Conservation (phyloP, 2,113 vertebrate genomes). For the Octodon degus region DNA sequence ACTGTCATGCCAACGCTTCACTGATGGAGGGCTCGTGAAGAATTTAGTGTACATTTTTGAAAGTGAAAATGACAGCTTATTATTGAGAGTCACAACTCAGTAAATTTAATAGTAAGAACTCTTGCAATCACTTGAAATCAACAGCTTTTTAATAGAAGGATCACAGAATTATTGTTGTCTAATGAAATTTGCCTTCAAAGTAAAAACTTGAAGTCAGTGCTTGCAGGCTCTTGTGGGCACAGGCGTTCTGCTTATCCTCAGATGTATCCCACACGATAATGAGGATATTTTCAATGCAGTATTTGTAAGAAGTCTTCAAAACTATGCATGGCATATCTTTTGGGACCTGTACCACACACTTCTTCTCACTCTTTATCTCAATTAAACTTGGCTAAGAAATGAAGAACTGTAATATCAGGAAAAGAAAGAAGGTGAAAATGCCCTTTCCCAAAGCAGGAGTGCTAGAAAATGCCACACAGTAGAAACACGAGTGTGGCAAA, state of each 20-base stretch:
- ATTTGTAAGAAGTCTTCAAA: constrained; percentile 1
- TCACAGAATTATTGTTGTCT: not conserved
- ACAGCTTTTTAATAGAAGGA: not conserved
- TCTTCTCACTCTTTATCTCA: not conserved
- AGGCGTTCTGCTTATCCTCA: too few relatives aligned
- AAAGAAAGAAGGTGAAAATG: not conserved
- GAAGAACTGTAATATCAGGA: not conserved
- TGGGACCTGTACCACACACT: not conserved
- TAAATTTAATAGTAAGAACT: not conserved
- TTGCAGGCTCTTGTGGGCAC: not conserved
- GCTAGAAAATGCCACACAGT: not conserved
- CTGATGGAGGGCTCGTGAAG: constrained; percentile 1
- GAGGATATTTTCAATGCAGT: not conserved
- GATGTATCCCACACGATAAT: not conserved
- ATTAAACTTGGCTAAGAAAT: not conserved
- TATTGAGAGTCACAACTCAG: not conserved
- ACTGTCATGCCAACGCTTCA: not conserved
- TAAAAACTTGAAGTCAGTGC: not conserved
- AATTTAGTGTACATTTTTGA: not conserved
- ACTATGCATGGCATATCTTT: not conserved
- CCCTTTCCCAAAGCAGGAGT: not conserved
- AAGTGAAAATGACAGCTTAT: constrained; percentile 3
- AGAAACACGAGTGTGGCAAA: not conserved
- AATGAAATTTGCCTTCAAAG: constrained; percentile 8
- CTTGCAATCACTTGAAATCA: constrained; percentile 28